Evolutionary conservation across 2,113 vertebrate genomes (phyloP).

Genomic region (Xenotilapia flavipinnis): DNA sequence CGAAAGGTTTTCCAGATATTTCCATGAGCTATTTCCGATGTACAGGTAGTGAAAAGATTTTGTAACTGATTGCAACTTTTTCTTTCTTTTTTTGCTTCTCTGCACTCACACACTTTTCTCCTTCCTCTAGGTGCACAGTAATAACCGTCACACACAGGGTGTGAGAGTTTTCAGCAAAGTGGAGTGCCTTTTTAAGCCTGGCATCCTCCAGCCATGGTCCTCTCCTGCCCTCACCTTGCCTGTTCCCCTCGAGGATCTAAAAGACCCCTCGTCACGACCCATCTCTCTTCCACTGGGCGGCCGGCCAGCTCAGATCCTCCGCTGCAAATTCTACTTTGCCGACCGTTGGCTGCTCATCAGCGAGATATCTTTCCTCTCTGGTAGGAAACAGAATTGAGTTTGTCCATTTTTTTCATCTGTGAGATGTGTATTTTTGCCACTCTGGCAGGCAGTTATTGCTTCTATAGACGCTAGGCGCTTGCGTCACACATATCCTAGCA

Average conservation of each 20-base stretch:
- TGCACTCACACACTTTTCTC: too few relatives aligned
- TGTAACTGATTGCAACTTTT: neutral
- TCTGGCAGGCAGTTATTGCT: neutral
- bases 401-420: neutral
- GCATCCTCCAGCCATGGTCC: conserved; percentile 79
- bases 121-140: conserved; percentile 82
- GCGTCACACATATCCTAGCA: neutral
- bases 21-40: neutral
- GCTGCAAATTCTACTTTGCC: conserved; percentile 84
- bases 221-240: conserved; percentile 57
- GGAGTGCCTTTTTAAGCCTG: conserved; percentile 80
- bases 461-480: neutral
- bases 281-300: conserved; percentile 75
- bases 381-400: conserved; percentile 58
- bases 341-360: conserved; percentile 91
- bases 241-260: conserved; percentile 73
- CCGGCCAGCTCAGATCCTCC: conserved; percentile 75
- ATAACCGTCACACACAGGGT: conserved; percentile 84
- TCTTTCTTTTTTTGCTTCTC: neutral
- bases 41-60: neutral
- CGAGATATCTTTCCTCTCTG: conserved; percentile 84
- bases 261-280: conserved; percentile 80
- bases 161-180: conserved; percentile 83
- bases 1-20: neutral
- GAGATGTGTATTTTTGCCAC: neutral